These are phyloP conservation scores for Exocentrus adspersus DNA, from an alignment of 2,888 invertebrate genomes.

Conservation along the genomic window DNA sequence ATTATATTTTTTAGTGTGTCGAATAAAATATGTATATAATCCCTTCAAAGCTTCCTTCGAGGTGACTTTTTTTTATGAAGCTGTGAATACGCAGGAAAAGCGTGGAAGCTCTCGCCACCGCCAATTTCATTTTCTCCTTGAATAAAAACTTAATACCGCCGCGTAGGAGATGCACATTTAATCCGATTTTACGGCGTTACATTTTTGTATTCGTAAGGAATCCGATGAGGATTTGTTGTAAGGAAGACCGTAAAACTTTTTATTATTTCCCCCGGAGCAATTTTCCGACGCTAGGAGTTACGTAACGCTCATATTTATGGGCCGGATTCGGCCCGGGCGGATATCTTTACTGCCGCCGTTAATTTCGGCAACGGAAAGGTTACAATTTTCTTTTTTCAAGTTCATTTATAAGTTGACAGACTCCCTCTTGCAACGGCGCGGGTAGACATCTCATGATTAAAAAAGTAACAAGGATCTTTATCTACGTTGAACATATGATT, in stretches of 20 bases:
- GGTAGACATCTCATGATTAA: no score
- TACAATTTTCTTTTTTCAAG: no score
- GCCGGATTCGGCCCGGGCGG: slow-evolving; percentile 28
- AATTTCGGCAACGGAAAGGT: no score
- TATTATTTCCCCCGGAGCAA: slow-evolving; percentile 32
- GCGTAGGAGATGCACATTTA: slow-evolving; percentile 33
- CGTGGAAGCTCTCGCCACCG: neutral
- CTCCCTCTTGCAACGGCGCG: no score
- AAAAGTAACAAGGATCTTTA: no score
- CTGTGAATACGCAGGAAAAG: neutral
- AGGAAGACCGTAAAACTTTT: slow-evolving; percentile 34
- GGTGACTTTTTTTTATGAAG: neutral
- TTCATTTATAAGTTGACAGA: no score
- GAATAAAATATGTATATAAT: no score
- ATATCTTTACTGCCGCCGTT: no score
- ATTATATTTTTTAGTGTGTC: no score
- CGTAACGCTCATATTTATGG: slow-evolving; percentile 34
- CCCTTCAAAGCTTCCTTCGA: no score
- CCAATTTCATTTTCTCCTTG: slow-evolving; percentile 26
- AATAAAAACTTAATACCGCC: slow-evolving; percentile 36
- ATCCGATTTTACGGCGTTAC: slow-evolving; percentile 35
- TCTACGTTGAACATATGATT: neutral
- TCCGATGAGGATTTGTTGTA: slow-evolving; percentile 34
- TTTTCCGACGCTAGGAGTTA: slow-evolving; percentile 33
- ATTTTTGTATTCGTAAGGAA: slow-evolving; percentile 34